Conservation (phyloP, 2,888 invertebrate species). For the Alviniconcha strummeri region DNA sequence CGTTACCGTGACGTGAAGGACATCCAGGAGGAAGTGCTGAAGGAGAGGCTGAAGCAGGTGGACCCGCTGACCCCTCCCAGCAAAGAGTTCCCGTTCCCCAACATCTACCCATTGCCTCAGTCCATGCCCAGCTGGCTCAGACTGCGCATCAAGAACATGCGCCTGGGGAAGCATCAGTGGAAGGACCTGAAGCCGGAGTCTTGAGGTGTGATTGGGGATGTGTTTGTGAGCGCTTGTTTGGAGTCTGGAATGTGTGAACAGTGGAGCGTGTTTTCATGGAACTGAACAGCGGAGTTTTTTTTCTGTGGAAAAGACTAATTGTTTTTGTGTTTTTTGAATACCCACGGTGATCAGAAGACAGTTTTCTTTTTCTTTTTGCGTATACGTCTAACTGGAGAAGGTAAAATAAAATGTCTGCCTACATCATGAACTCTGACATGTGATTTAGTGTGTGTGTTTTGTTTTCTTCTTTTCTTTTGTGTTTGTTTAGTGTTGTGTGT, state of each 20-base stretch:
- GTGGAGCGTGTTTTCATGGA: neutral
- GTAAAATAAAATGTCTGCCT: too few species aligned
- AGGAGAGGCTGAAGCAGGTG: constrained; percentile 85
- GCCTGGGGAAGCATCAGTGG: constrained; percentile 55
- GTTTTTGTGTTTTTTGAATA: too few species aligned
- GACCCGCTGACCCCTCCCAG: constrained; percentile 82
- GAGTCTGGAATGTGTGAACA: too few species aligned
- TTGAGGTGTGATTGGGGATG: neutral
- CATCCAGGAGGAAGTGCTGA: constrained; percentile 89
- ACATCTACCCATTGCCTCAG: constrained; percentile 33
- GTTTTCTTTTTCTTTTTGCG: too few species aligned
- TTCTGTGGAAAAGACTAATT: neutral
- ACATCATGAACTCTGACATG: too few species aligned
- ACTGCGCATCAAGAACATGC: constrained; percentile 47
- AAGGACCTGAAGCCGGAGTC: constrained; percentile 39
- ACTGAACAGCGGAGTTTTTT: neutral
- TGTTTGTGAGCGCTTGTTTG: neutral
- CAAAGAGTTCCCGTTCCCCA: constrained; percentile 58
- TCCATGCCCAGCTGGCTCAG: constrained; percentile 65
- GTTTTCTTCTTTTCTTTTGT: too few species aligned
- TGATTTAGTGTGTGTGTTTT: too few species aligned
- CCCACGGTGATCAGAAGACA: too few species aligned
- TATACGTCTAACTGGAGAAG: too few species aligned
- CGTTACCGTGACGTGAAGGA: constrained; percentile 93
- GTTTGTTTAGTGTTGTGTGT: too few species aligned